Base-by-base conservation (phyloP, 1,140 invertebrate species). In the Drosophila athabasca region DNA sequence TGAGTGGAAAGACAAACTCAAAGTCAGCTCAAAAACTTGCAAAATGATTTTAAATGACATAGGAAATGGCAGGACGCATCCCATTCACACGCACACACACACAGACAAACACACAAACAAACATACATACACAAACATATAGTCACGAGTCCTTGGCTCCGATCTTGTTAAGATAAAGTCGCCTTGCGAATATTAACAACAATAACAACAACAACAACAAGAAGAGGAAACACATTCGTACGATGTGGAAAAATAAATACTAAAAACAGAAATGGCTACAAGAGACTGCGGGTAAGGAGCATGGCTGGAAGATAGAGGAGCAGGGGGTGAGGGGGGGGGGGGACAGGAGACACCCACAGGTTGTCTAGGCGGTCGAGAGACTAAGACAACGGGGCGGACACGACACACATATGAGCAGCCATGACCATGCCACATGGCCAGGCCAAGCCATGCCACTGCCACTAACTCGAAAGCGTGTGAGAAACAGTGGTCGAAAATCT, bases 11-110 rank as follows among this genome's bases (percentile, higher is more conserved):
- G 45, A 41, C 53, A 61, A 59, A 73, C 73, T 76, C 64, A 54
- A 74, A 62, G 57, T 57, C 43, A 76, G 71, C 76, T 83, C 45
- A 79, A 79, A 52, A 84, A 72, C 76, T 72, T 71, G 79, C 66
- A 84, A 84, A 83, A 84, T 84, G 76, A 82, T 83, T 83, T 83
- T 79, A 79, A 84, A 79, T 78, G 64, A 78, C 62, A 78, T 31
- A 68, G 68, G 55, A 77, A 82, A 74, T 75, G 70, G 49, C 69
- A 78, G 65, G 35, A 74, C 48, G 59, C 44, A 58, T 49, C 55
- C 41, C 48, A 77, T 29, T 54, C 67, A 49, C 26, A 13, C 24
- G 5, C 22, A 26, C 13, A 49, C 41, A 17, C 11, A 24, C 43
- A 13, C 55, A 13, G 24, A 60, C 53, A 49, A 17, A 44, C 45